Evolutionary conservation across 1,140 invertebrate species (phyloP), one percentile per base, ranked within the genome.

Genomic region (Ceratosolen solmsi): DNA sequence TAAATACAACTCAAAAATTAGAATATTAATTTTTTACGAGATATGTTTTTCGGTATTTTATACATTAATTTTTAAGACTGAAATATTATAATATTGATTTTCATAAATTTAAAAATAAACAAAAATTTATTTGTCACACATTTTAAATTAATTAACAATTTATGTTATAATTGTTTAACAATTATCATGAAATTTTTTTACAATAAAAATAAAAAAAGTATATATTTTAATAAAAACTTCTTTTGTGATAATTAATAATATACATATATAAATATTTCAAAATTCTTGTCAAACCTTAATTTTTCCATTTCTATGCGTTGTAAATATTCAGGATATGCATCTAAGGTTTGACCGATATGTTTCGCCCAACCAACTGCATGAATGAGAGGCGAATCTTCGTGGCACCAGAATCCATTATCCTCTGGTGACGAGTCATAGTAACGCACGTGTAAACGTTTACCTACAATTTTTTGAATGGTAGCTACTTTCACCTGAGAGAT

Each of bases 331-430:
- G 94, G 92, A 25, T 96, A 96, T 0, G 97, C 96, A 70, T 96
- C 95, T 17, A 99, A 92, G 60, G 95, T 94, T 87, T 99, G 98
- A 89, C 97, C 94, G 86, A 95, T 90, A 89, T 95, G 89, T 82
- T 93, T 93, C 0, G 98, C 97, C 98, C 98, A 99, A 22, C 98
- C 98, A 4, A 98, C 96, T 5, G 96, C 97, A 92, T 99, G 98
- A 82, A 99, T 97, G 9, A 99, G 92, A 0, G 97, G 96, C 0
- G 97, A 98, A 88, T 97, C 96, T 90, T 98, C 97, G 85, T 99
- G 98, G 87, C 97, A 99, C 98, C 98, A 99, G 90, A 99, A 99
- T 11, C 96, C 97, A 87, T 94, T 94, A 86, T 96, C 95, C 71
- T 95, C 94, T 1, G 94, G 93, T 13, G 94, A 92, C 72, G 95